Conservation (phyloP, 2,113 vertebrate genomes). For the Prolemur simus region DNA sequence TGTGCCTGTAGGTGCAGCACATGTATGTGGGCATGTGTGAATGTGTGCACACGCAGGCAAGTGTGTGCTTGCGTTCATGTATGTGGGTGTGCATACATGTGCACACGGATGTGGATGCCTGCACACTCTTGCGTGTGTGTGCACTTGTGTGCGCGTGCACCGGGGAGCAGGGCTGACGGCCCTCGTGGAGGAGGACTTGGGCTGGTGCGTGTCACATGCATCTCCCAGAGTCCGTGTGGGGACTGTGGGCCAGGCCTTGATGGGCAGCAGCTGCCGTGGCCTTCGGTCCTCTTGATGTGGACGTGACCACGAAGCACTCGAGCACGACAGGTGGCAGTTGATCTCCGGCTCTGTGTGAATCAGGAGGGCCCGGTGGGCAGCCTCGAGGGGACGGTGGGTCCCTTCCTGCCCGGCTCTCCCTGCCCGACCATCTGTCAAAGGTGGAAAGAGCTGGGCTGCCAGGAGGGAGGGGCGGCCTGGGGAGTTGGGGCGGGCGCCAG, state of each 20-base stretch:
- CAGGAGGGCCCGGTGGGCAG: background rate
- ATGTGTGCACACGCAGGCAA: no score
- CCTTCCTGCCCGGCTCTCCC: background rate
- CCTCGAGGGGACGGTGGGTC: accelerated
- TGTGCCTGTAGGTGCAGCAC: background rate
- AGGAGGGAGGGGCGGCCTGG: accelerated
- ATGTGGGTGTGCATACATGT: background rate
- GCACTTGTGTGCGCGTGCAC: background rate
- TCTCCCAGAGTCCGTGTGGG: accelerated
- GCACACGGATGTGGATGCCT: no score
- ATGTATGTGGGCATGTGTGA: no score
- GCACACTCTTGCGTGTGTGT: background rate
- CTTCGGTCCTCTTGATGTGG: background rate
- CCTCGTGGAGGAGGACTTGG: background rate
- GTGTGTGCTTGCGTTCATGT: accelerated
- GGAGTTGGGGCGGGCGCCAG: background rate
- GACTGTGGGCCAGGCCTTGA: accelerated
- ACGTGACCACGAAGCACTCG: background rate
- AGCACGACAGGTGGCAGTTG: slow-evolving; percentile 21
- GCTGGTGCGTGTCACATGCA: no score
- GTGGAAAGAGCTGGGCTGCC: accelerated
- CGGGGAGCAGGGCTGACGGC: background rate
- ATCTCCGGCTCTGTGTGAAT: background rate
- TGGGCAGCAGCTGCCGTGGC: background rate
- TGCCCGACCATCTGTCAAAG: background rate